phyloP scores from a whole-genome alignment of 1,140 invertebrate species.

The Formica selysi region DNA sequence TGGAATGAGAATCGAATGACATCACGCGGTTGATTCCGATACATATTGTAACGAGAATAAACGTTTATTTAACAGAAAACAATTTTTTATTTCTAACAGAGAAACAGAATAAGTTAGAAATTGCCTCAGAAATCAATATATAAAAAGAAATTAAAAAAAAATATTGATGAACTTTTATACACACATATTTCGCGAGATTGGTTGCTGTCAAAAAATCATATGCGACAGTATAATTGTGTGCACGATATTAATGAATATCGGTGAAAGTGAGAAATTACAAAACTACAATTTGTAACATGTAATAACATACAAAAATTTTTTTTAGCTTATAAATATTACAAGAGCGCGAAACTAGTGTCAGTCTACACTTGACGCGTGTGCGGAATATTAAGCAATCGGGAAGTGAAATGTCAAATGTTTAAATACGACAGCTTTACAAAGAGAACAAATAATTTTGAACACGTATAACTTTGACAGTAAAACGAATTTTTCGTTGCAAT shows the following conservation, averaged over 20 bases:
- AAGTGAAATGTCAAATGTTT: slow-evolving; percentile 51
- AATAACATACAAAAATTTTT: not conserved
- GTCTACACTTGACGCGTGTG: not conserved
- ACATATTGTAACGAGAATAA: not conserved
- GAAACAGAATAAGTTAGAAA: not conserved
- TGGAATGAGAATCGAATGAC: slow-evolving; percentile 9
- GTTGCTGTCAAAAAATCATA: not conserved
- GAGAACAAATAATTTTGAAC: slow-evolving; percentile 28
- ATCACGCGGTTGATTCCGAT: not conserved
- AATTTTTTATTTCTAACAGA: slow-evolving; percentile 1
- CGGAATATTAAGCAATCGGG: slow-evolving; percentile 11
- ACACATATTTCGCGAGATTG: not conserved
- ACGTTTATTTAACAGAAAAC: not conserved
- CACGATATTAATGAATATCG: not conserved
- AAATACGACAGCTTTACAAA: not conserved
- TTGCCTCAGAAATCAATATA: not conserved
- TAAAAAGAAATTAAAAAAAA: not conserved
- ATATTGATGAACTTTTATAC: not conserved
- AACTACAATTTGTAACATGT: not conserved
- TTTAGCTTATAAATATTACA: slow-evolving; percentile 20
- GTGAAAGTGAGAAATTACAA: not conserved
- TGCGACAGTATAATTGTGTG: not conserved
- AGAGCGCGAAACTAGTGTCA: not conserved
- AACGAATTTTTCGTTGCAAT: not conserved
- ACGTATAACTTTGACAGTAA: not conserved